Base-by-base conservation (phyloP, 2,797 vertebrate species). In the Luscinia luscinia region DNA sequence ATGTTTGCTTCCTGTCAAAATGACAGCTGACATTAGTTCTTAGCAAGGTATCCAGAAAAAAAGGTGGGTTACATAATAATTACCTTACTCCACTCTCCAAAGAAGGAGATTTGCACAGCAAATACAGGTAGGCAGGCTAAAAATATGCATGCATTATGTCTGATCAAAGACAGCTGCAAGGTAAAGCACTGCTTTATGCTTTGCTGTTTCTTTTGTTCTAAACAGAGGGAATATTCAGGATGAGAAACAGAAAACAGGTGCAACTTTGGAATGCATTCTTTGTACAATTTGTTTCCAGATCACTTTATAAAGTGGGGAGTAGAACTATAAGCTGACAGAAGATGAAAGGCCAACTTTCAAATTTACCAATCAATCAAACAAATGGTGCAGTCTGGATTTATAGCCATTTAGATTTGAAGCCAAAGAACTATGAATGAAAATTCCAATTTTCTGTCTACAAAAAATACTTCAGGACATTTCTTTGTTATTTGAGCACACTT, bases 101-200 rank as follows among this genome's bases (percentile, higher is more conserved):
- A 89, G 45, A 52, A 57, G 24, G 72, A 66, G 45, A 82, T 82
- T 27, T 89, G 66, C 52, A 82, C 51, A 73, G 74, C 67, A 92
- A 89, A 84, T 52, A 54, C 59, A 84, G 48, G 22, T n/a, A 89
- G 67, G 74, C 43, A 84, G 40, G 57, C 45, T 84, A 38, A 91
- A 94, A 89, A 57, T 69, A 15, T 27, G 83, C 74, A 21, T 58
- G 41, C 52, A 64, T 82, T 49, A 73, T 30, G 23, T 76, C 57
- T 79, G 78, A 90, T 89, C 77, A 89, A 92, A 94, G 83, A 58
- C 12, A 92, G 76, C 64, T 77, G 84, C 59, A 87, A 57, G 68
- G 69, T 78, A 59, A 87, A 84, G 64, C 75, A 83, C 34, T 74
- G 24, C 51, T 84, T 57, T 54, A 59, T 83, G 70, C 41, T 87